Base-by-base conservation (phyloP, 2,888 invertebrate species). In the Drosophila lacicola region DNA sequence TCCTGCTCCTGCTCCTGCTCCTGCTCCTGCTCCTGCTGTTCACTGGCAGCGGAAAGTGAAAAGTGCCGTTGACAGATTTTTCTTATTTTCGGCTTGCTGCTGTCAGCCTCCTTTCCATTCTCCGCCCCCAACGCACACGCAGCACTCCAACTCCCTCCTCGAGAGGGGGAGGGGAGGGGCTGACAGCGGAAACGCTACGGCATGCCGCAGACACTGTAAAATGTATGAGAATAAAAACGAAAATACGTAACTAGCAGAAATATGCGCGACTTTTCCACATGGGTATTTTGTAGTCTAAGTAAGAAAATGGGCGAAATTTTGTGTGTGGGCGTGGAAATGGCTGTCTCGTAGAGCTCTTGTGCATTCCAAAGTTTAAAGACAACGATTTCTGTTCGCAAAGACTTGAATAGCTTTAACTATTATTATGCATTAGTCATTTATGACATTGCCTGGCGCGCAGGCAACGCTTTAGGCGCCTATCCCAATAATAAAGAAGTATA, bases 1-100 rank as follows among this genome's bases (percentile, higher is more conserved):
- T 47, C 21, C 14, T 21, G 41, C 42, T 34, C 11, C 45, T 17
- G 21, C 29, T 53, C 8, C 13, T 25, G 10, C 34, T 54, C n/a
- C 14, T 19, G 19, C 34, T 21, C 19, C n/a, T 13, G 8, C 36
- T 25, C 29, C 19, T 21, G 44, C 6, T 42, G 45, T 21, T 49
- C 19, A 34, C 21, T 44, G 49, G 41, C 49, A 37, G 33, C 51
- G 46, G 45, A 78, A 85, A 78, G 76, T 74, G 83, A 83, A 80
- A 83, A 80, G 70, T 76, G 79, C 67, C 74, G 83, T 79, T 82
- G 86, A 86, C 86, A 82, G 83, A 82, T 82, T 82, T 82, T 81
- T 74, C 81, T 78, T 76, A 76, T 76, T 83, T 82, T 82, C 60
- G 79, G 81, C 81, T 83, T 65, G 67, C 58, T 46, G 50, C 67